Base-by-base conservation (phyloP, 2,797 vertebrate genomes). In the Pseudomugil gertrudae region DNA sequence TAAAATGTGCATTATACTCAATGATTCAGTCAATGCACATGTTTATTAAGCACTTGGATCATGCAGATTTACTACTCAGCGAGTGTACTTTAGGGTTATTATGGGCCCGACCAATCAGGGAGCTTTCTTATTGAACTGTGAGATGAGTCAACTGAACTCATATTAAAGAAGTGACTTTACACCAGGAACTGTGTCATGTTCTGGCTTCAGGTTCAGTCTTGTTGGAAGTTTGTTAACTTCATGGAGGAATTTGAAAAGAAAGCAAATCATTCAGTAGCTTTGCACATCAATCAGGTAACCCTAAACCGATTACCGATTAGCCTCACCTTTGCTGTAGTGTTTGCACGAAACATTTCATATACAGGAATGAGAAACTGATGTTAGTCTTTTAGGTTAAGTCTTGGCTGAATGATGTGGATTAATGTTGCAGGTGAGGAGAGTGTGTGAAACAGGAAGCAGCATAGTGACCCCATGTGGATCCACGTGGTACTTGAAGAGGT, bases 1-100 rank as follows among this genome's bases (percentile, higher is more conserved):
- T 85, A 90, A 94, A 94, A 92, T 79, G 91, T 93, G 87, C 86
- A 79, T 58, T 66, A 38, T 79, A 86, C 90, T 92, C 89, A 75
- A 84, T 81, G 90, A 91, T 91, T 91, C 84, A 89, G 87, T 67
- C 62, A 8, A 0, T 24, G 52, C 59, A 26, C 51, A 69, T 9
- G 6, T 73, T 79, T 76, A 83, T 87, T 74, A 81, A 69, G 57
- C 51, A 63, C 56, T 60, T 72, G 65, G 80, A 65, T 76, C 29
- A 50, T 15, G 47, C 53, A 79, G 72, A 74, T 76, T 69, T 83
- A 75, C 63, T 45, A 60, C 48, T 13, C n/a, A 52, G 30, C 40
- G 59, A 63, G 59, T 62, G 5, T 19, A 27, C 9, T 47, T 62
- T 21, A 58, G 55, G 67, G 69, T 59, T 66, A 52, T 76, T 60